A percentile compares a stretch with the other conserved stretches of the same genome.
Evolutionary conservation across 2,113 vertebrate species (phyloP).

Genomic region (Electrona antarctica): DNA sequence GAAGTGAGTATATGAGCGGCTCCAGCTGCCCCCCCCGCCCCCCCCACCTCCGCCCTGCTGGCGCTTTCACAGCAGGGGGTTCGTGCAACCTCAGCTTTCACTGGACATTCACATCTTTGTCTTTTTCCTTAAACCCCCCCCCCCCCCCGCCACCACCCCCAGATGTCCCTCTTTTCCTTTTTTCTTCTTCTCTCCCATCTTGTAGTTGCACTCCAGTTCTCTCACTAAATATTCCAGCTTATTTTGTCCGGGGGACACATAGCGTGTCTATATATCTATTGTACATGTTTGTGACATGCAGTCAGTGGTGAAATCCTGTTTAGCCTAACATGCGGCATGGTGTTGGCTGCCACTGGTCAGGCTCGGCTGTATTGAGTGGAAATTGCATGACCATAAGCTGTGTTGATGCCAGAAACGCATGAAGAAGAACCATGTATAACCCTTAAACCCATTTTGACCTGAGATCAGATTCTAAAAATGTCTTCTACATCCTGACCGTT

Average conservation of each 20-base stretch:
- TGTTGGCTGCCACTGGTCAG: slow-evolving; percentile 60
- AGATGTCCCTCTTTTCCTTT: slow-evolving; percentile 1
- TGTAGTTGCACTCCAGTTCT: slow-evolving; percentile 38
- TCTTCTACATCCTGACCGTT: too few species aligned
- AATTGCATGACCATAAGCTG: slow-evolving; percentile 57
- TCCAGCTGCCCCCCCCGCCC: slow-evolving; percentile 13
- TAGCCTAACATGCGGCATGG: slow-evolving; percentile 51
- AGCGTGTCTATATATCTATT: too few species aligned
- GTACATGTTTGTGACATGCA: not conserved
- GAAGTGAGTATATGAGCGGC: slow-evolving; percentile 91
- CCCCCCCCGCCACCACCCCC: too few species aligned
- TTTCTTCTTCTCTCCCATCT: slow-evolving; percentile 49
- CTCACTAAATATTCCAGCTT: slow-evolving; percentile 44
- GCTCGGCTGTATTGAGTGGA: slow-evolving; percentile 20
- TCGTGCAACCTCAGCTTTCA: slow-evolving; percentile 49
- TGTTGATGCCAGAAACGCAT: slow-evolving; percentile 53
- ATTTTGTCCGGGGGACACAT: slow-evolving; percentile 9
- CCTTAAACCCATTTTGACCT: slow-evolving; percentile 19
- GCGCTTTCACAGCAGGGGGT: slow-evolving; percentile 16
- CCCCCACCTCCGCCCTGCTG: not conserved
- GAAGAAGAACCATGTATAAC: slow-evolving; percentile 52
- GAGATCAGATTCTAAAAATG: too few species aligned
- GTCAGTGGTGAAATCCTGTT: slow-evolving; percentile 20
- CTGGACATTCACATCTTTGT: slow-evolving; percentile 54
- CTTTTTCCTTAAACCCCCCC: not conserved